These are phyloP conservation scores for Thaleichthys pacificus DNA, from an alignment of 2,797 vertebrate genomes.

Conservation along the genomic window DNA sequence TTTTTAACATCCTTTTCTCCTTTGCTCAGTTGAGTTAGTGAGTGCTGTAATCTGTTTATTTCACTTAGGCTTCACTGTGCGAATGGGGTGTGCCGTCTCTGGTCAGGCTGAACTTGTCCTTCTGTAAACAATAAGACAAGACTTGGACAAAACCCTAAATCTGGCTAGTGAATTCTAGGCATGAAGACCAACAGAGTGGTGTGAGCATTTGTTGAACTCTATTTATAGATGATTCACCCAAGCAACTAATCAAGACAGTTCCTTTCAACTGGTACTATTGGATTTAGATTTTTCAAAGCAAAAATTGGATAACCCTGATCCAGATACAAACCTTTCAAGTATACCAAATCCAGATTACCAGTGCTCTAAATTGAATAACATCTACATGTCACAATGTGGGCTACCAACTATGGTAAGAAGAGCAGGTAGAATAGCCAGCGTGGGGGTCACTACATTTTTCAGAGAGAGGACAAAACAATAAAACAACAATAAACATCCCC, in stretches of 20 bases:
- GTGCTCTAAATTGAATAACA: not conserved
- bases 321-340: slow-evolving; percentile 12
- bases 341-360: not conserved
- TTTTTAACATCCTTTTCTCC: not conserved
- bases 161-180: too few relatives aligned
- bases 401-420: not conserved
- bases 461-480: slow-evolving; percentile 12
- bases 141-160: not conserved
- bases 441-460: not conserved
- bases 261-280: too few relatives aligned
- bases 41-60: slow-evolving; percentile 4
- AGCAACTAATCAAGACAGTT: too few relatives aligned
- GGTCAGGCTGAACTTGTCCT: not conserved
- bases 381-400: slow-evolving; percentile 4
- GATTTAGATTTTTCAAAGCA: too few relatives aligned
- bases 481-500: slow-evolving; percentile 12
- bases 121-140: not conserved
- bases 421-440: not conserved
- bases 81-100: not conserved
- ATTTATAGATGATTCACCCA: too few relatives aligned
- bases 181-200: too few relatives aligned
- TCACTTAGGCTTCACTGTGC: not conserved
- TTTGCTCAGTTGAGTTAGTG: not conserved
- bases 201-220: too few relatives aligned
- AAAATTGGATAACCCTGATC: slow-evolving; percentile 12